Evolutionary conservation across 2,888 invertebrate genomes (phyloP).

Genomic region (Chorisops tibialis): DNA sequence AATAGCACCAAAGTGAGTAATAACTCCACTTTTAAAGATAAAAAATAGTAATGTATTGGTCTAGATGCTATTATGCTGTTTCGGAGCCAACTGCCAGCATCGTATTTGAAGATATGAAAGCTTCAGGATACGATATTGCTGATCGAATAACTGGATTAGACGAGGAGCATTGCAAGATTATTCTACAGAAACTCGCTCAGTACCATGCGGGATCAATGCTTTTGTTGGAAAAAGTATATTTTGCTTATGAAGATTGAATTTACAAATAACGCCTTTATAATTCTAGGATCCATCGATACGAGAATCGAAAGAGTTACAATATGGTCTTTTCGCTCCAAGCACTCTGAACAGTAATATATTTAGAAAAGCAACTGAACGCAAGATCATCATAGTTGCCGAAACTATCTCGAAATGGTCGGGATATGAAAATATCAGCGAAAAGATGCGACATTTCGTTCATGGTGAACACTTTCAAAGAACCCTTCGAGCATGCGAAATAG

Average conservation of each 20-base stretch:
- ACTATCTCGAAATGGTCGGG: slow-evolving; percentile 52
- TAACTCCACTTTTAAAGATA: neutral
- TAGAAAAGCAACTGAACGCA: neutral
- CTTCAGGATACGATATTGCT: slow-evolving; percentile 56
- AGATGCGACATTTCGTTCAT: slow-evolving; percentile 47
- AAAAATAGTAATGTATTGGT: too few relatives aligned
- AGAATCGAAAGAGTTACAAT: slow-evolving; percentile 23
- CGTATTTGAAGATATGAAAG: slow-evolving; percentile 52
- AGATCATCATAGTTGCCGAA: slow-evolving; percentile 43
- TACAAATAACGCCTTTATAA: too few relatives aligned
- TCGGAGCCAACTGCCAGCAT: slow-evolving; percentile 47
- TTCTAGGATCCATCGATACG: slow-evolving; percentile 42
- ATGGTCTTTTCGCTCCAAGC: neutral
- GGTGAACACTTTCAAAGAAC: slow-evolving; percentile 43
- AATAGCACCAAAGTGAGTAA: slow-evolving; percentile 46
- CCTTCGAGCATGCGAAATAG: slow-evolving; percentile 1
- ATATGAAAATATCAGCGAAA: slow-evolving; percentile 49
- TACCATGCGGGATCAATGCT: slow-evolving; percentile 59
- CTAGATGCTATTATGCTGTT: slow-evolving; percentile 46
- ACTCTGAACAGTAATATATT: neutral
- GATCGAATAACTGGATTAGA: slow-evolving; percentile 57
- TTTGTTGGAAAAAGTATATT: slow-evolving; percentile 55
- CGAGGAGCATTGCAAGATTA: slow-evolving; percentile 54
- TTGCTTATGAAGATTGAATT: neutral
- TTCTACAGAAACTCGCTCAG: slow-evolving; percentile 55